These are phyloP conservation scores for Collichthys lucidus DNA, from an alignment of 2,113 vertebrate species.

Conservation along the genomic window DNA sequence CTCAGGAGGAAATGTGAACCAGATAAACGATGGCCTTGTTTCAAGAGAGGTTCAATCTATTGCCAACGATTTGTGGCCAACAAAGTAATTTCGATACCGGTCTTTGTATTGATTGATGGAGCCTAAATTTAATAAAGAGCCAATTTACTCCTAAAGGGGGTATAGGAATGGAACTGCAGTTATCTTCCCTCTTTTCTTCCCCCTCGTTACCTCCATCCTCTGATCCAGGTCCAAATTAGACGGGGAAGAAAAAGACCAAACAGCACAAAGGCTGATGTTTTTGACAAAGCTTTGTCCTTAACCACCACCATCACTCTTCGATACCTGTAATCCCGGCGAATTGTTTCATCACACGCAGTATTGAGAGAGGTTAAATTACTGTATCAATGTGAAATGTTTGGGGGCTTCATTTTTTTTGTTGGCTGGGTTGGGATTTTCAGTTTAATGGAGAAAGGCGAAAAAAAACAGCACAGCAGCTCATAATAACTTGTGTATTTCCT, in stretches of 20 bases:
- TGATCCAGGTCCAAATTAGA: constrained; percentile 61
- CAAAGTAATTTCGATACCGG: constrained; percentile 81
- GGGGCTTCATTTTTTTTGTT: constrained; percentile 14
- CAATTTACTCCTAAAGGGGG: constrained; percentile 73
- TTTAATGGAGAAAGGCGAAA: background rate
- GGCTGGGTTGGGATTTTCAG: background rate
- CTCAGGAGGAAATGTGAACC: constrained; percentile 77
- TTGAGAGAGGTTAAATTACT: background rate
- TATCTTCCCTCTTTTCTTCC: constrained; percentile 56
- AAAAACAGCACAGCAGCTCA: background rate
- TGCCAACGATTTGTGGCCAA: constrained; percentile 79
- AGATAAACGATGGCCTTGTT: constrained; percentile 81
- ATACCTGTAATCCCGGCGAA: constrained; percentile 20
- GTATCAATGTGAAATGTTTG: constrained; percentile 12
- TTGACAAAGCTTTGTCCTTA: constrained; percentile 37
- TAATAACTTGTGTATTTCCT: background rate
- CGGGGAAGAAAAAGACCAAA: constrained; percentile 44
- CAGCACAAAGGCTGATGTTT: constrained; percentile 41
- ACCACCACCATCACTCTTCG: constrained; percentile 28
- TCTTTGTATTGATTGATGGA: constrained; percentile 83
- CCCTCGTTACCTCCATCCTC: constrained; percentile 39
- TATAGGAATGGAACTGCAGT: constrained; percentile 65
- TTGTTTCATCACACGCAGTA: constrained; percentile 1
- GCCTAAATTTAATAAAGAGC: constrained; percentile 81
- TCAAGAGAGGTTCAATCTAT: constrained; percentile 77